Evolutionary conservation across 1,140 invertebrate species (phyloP).

Genomic region (honey bee (Apis mellifera)): DNA sequence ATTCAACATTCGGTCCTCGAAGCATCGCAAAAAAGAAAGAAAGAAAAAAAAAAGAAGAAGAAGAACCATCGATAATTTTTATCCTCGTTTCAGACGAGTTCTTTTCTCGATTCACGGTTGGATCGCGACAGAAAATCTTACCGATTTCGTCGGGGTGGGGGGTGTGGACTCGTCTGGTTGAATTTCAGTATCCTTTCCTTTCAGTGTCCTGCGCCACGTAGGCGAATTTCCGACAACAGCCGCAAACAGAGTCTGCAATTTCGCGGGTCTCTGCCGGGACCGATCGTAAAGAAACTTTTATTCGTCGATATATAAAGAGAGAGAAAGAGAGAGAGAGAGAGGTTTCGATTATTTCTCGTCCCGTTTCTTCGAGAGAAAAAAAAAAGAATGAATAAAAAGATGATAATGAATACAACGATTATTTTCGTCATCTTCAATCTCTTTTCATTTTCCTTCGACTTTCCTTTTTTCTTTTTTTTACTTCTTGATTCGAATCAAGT

Average conservation of each 20-base stretch:
- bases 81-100: background rate
- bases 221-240: constrained; percentile 11
- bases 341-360: constrained; percentile 9
- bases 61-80: background rate
- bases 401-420: no score
- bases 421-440: background rate
- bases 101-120: background rate
- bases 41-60: background rate
- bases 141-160: constrained; percentile 50
- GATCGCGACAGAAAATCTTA: constrained; percentile 43
- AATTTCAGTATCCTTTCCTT: constrained; percentile 22
- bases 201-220: constrained; percentile 5
- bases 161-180: background rate
- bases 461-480: background rate
- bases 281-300: constrained; percentile 21
- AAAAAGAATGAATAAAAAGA: background rate
- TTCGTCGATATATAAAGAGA: no score
- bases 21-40: background rate
- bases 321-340: background rate
- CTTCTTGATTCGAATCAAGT: background rate
- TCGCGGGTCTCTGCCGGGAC: constrained; percentile 3
- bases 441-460: no score
- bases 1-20: background rate
- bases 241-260: constrained; percentile 14
- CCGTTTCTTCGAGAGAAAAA: background rate